These are phyloP conservation scores for Agelastica alni DNA, from an alignment of 2,888 invertebrate species.

Conservation along the genomic window DNA sequence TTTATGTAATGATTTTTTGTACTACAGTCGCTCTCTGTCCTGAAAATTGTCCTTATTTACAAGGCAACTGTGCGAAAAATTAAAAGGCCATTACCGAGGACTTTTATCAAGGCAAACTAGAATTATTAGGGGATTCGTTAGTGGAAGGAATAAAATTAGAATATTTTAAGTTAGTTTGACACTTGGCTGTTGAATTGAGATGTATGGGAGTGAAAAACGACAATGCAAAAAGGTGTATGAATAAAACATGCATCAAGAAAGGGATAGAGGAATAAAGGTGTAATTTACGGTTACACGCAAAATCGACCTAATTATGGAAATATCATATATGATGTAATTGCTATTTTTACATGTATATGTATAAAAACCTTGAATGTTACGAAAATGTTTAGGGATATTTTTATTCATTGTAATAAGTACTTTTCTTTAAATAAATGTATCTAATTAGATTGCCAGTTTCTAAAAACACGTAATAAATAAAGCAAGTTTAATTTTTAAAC, in stretches of 20 bases:
- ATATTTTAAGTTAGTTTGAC: conserved; percentile 25
- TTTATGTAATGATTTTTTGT: conserved; percentile 37
- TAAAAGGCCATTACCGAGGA: conserved; percentile 30
- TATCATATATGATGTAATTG: not conserved
- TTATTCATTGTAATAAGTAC: no score
- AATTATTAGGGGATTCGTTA: conserved; percentile 27
- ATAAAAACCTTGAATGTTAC: no score
- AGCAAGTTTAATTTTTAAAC: no score
- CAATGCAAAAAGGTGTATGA: conserved; percentile 17
- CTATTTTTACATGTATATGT: no score
- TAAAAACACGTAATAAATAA: no score
- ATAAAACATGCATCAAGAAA: conserved; percentile 11
- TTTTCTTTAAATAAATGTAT: no score
- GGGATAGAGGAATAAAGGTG: conserved; percentile 3
- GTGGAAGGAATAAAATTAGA: conserved; percentile 26
- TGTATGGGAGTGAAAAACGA: conserved; percentile 20
- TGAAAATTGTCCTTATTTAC: conserved; percentile 2
- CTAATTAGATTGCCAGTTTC: no score
- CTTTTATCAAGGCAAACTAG: conserved; percentile 23
- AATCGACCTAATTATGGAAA: conserved; percentile 8
- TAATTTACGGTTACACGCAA: conserved; percentile 11
- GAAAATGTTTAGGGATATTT: no score
- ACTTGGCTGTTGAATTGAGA: conserved; percentile 20
- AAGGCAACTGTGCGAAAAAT: conserved; percentile 26
- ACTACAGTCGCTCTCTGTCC: conserved; percentile 31